Conservation (phyloP, 2,113 vertebrate genomes). For the Etheostoma spectabile region DNA sequence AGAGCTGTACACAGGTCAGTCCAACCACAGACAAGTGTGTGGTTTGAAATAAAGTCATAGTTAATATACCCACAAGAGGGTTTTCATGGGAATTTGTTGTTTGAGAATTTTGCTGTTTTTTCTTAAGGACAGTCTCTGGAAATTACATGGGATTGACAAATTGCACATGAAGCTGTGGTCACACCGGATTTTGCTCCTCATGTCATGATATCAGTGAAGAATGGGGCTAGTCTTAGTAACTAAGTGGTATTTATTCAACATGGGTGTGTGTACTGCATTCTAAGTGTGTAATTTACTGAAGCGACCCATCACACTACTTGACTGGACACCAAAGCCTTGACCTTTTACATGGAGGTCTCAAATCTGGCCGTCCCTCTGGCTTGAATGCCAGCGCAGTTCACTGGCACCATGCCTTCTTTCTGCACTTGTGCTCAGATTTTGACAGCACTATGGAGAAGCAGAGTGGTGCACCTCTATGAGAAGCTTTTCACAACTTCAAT, state of each 20-base stretch:
- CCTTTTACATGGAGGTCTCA: constrained; percentile 37
- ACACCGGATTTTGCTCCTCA: neutral
- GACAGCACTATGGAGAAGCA: constrained; percentile 34
- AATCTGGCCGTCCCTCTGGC: neutral
- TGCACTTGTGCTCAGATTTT: constrained; percentile 21
- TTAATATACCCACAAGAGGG: neutral
- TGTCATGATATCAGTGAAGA: neutral
- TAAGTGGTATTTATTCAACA: too few species aligned
- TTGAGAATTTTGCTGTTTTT: neutral
- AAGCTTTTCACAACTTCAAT: constrained; percentile 55
- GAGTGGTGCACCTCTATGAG: constrained; percentile 1
- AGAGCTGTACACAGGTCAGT: neutral
- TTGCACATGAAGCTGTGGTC: neutral
- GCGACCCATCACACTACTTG: constrained; percentile 1
- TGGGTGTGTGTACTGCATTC: neutral
- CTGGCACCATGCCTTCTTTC: neutral
- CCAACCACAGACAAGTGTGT: neutral
- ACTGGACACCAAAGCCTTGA: constrained; percentile 14
- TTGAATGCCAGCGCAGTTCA: constrained; percentile 25
- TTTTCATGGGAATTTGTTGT: neutral
- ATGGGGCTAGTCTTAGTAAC: too few species aligned
- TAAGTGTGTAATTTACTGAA: neutral
- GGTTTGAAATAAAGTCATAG: neutral
- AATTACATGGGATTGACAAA: neutral
- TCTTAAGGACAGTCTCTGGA: neutral